Base-by-base conservation (phyloP, 2,888 invertebrate species). In the Rhyacophila evoluta region DNA sequence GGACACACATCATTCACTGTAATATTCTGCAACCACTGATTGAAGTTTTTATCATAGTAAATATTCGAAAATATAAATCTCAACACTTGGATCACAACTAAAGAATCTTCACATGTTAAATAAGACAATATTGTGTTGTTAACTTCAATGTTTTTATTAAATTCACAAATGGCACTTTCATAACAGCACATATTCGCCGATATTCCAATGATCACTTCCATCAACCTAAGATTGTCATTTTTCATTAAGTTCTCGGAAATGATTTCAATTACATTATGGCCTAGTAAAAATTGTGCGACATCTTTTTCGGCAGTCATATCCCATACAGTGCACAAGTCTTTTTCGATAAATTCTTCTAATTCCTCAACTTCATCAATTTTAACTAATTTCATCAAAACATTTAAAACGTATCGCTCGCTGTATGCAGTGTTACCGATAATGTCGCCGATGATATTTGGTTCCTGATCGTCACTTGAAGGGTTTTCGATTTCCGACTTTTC, bases 231-330 rank as follows among this genome's bases (percentile, higher is more conserved):
- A 39, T 92, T 91, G 72, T 91, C 89, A 0, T 93, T 91, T 11
- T 87, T 86, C 10, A 68, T 41, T n/a, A 94, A 84, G 0, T 91
- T 90, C 78, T 91, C 89, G 82, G 91, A 88, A 12, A 94, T 91
- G 15, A 95, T 87, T 76, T 92, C 91, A 2, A 95, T 88, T 79
- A 93, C 92, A 80, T 94, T 91, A 81, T 95, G 91, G 83, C 93
- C 89, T 76, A 93, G 86, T 10, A 96, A 87, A 84, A 93, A 93
- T 55, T 91, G 84, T 8, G 94, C 94, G 0, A 96, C 94, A 84
- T 95, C 95, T 82, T 91, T 90, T 83, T 96, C 94, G 0, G 93
- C 90, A 0, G 95, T 94, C 95, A 95, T 96, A 83, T 96, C 95
- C 96, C 96, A 96, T 0, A 96, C 85, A 4, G 92, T 92, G 84